Evolutionary conservation across 2,113 vertebrate genomes (phyloP), one percentile per base, ranked within the genome.

Genomic region (Cottus gobio): DNA sequence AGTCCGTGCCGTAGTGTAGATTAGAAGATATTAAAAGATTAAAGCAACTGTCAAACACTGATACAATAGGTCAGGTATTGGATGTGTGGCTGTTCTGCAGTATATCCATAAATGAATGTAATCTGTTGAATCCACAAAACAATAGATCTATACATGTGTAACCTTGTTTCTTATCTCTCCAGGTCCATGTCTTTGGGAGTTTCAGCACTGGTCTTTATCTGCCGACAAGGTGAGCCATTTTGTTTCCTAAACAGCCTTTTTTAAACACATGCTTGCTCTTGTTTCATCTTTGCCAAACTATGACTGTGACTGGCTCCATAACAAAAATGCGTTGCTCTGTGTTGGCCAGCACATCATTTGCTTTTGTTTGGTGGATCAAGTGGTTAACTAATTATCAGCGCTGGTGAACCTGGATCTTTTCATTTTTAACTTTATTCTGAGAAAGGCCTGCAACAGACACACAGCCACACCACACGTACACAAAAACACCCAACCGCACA

Each of bases 101-200:
- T 9, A 22, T 22, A 50, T 66, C 16, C 50, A 57, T n/a, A 15
- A 16, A 57, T 22, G 0, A 20, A 50, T 54, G 16, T 22, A 3
- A 13, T 54, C 64, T 57, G 28, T 54, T 63, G 5, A 39, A 50
- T 50, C 0, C 4, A n/a, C 11, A 18, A 71, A 64, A 28, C 13
- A 28, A 42, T 48, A 30, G 0, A 7, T 72, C 1, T 31, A 18
- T 8, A 5, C 63, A 18, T 44, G 12, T 80, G 16, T 50, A n/a
- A 34, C 18, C 66, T 0, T 44, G 31, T 78, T 4, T 68, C 79
- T 15, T 2, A 42, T 83, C 44, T 58, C 79, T 83, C 50, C 87
- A 98, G 97, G 97, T 98, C 67, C 96, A 98, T 91, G 97, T 98
- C 93, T 98, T 98, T 94, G 97, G 97, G 92, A 98, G 97, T 92